Evolutionary conservation across 2,113 vertebrate species (phyloP), one percentile per base, ranked within the genome.

Genomic region (Mormyrus lacerda): DNA sequence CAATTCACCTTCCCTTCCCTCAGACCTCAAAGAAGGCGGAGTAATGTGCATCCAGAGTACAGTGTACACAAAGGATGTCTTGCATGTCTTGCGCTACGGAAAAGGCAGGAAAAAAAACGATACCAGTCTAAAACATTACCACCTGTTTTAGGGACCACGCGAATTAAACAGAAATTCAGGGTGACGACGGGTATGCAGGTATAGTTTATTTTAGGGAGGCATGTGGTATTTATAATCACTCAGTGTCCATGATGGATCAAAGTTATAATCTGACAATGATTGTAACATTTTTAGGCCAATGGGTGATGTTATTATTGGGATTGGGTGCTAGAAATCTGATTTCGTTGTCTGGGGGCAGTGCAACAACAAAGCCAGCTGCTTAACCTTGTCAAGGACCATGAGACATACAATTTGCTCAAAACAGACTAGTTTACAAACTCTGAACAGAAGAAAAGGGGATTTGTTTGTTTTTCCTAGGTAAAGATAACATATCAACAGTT

Each of bases 321-420:
- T 50, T 86, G 27, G 24, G 6, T 86, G 27, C 55, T 50, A 87
- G 87, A 87, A 87, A 87, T n/a, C 55, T 44, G 48, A 61, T 87
- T 58, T 87, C 3, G 24, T 1, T 51, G 31, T 87, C 47, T 53
- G 50, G 24, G 21, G 27, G 50, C 11, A 53, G 27, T 17, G 27
- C 47, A 87, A 87, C 31, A 31, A 51, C 50, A 53, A 87, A 87
- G 39, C 2, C 50, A 53, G 55, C 53, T 87, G 87, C 35, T 65
- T 87, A 87, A 87, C 87, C 87, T 45, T 44, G 31, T 61, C 39
- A 42, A 24, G 2, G 50, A 61, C 24, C 51, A 58, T 17, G 27
- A 4, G 48, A 7, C 11, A 51, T 19, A 44, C 87, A 19, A 65
- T 87, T 61, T 65, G 55, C 31, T 24, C 53, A 87, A n/a, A 87